phyloP scores from a whole-genome alignment of 2,113 vertebrate species.

The Condylura cristata region DNA sequence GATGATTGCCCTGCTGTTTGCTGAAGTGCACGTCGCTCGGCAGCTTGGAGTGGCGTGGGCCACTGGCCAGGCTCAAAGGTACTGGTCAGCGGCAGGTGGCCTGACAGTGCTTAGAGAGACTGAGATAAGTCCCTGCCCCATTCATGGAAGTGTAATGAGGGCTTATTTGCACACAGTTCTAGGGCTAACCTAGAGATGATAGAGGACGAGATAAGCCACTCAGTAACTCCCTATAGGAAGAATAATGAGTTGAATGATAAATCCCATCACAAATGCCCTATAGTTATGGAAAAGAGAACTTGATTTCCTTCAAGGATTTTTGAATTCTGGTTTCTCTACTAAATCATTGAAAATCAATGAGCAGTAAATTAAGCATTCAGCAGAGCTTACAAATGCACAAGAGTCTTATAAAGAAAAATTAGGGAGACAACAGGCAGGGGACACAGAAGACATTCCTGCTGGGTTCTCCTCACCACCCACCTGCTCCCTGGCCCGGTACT shows the following conservation, averaged over 20 bases:
- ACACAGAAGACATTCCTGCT: background rate
- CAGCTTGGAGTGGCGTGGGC: background rate
- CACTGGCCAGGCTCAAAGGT: background rate
- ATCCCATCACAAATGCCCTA: background rate
- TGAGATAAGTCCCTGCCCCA: background rate
- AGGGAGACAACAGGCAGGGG: background rate
- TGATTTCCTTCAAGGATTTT: background rate
- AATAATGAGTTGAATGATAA: background rate
- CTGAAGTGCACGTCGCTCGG: background rate
- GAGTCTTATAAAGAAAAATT: background rate
- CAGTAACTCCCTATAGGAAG: background rate
- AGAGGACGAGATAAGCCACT: background rate
- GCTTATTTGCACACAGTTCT: background rate
- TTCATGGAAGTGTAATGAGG: background rate
- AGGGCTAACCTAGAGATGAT: background rate
- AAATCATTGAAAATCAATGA: conserved; percentile 15
- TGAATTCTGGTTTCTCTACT: background rate
- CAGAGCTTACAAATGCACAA: background rate
- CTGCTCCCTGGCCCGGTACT: background rate
- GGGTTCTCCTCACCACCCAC: background rate
- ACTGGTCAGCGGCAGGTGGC: no score
- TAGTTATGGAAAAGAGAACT: background rate
- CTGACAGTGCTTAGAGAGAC: background rate
- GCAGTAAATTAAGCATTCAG: background rate
- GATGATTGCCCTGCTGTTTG: no score